Evolutionary conservation across 2,888 invertebrate genomes (phyloP), one percentile per base, ranked within the genome.

Genomic region (Trilocha varians): DNA sequence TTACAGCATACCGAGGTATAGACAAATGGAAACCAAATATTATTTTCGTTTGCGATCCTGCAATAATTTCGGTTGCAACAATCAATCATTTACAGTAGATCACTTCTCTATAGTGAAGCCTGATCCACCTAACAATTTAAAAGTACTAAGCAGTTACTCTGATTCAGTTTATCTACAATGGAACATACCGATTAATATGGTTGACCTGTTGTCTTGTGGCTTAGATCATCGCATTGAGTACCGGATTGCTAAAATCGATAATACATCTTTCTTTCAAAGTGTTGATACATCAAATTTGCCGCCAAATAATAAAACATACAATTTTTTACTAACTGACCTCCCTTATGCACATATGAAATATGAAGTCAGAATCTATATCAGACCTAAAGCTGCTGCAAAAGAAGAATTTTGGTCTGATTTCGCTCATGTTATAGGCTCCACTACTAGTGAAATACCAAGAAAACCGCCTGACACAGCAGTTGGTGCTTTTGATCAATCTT

Each of bases 361-460:
- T 78, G 91, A 92, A 50, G 88, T 94, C 1, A 84, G 93, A 50
- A 90, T 94, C 40, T 90, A 89, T 45, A 88, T 91, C 43, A 89
- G 88, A 61, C 88, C 91, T 13, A 74, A 72, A 18, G 68, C 64
- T 43, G 87, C 88, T 4, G 78, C 82, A 1, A 63, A 76, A 14
- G 88, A 87, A 17, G 88, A 90, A 45, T 84, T 88, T 70, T 95
- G 94, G 94, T 94, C 95, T 34, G 76, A 89, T 39, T 90, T 90
- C 48, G 87, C 88, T 36, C 87, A 84, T 33, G 68, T 85, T 38
- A 77, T 88, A 2, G 88, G 91, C 50, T 84, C 87, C 49, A 95
- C 95, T 3, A 76, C 64, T 13, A 86, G 87, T 60, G 83, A 84
- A 49, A 70, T 46, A 44, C 95, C 95, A 2, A 87, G 83, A 13